These are phyloP conservation scores for Ridgeia piscesae DNA, from an alignment of 1,140 invertebrate species.

Conservation along the genomic window DNA sequence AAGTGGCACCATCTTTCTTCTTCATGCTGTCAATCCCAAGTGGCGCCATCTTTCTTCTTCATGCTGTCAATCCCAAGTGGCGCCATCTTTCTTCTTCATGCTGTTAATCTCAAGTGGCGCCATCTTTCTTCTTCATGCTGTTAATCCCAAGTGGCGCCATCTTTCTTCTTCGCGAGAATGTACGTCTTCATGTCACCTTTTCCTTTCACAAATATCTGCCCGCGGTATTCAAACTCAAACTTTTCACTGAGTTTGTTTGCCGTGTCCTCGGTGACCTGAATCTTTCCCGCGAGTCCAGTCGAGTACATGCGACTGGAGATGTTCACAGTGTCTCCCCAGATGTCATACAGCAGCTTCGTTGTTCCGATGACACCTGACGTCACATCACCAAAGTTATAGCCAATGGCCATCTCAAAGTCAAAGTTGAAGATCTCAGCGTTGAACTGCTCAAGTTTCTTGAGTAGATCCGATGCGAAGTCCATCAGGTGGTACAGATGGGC, in stretches of 20 bases:
- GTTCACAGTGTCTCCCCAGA: conserved; percentile 98
- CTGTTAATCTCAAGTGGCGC: no score
- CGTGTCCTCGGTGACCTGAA: conserved; percentile 43
- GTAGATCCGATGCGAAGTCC: conserved; percentile 86
- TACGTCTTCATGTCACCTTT: conserved; percentile 65
- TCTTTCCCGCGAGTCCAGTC: conserved; percentile 53
- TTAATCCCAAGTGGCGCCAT: conserved; percentile 42
- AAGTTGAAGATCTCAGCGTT: conserved; percentile 87
- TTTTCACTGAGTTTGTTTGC: conserved; percentile 62
- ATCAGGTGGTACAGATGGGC: conserved; percentile 83
- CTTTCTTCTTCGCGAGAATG: conserved; percentile 60
- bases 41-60: no score
- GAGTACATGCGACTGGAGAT: conserved; percentile 95
- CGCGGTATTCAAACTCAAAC: conserved; percentile 57
- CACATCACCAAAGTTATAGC: conserved; percentile 77
- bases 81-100: no score
- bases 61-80: no score
- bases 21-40: no score
- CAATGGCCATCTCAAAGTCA: conserved; percentile 80
- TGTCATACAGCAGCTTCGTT: conserved; percentile 93
- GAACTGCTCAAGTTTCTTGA: conserved; percentile 78
- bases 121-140: no score
- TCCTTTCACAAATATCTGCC: conserved; percentile 55
- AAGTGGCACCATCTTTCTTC: no score
- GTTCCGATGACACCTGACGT: conserved; percentile 96